phyloP scores from a whole-genome alignment of 2,113 vertebrate genomes.

The Mastomys natalensis region DNA sequence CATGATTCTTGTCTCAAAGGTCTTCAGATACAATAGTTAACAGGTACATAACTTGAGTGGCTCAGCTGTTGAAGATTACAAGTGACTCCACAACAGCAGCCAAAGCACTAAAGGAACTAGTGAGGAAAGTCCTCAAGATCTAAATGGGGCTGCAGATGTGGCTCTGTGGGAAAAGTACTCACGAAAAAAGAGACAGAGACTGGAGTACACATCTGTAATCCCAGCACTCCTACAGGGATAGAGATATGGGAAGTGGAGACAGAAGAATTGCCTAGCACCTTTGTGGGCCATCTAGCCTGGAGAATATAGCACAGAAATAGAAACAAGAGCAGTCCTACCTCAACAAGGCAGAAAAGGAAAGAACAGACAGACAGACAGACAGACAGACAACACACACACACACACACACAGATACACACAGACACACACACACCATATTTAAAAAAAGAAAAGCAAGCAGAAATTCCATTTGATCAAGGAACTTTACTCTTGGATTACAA shows the following conservation, averaged over 20 bases:
- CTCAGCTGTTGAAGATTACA: background rate
- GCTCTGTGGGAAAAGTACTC: background rate
- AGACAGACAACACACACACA: too few species aligned
- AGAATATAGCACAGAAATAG: background rate
- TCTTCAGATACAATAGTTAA: constrained; percentile 2
- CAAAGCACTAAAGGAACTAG: background rate
- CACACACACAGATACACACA: too few species aligned
- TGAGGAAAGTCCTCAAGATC: background rate
- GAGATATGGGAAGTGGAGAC: background rate
- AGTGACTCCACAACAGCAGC: background rate
- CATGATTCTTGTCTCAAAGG: background rate
- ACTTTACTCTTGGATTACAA: background rate
- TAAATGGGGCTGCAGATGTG: background rate
- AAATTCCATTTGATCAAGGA: background rate
- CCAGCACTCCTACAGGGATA: background rate
- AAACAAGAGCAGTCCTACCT: background rate
- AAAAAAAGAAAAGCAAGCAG: background rate
- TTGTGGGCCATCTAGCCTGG: background rate
- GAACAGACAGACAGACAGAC: background rate
- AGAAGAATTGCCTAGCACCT: background rate
- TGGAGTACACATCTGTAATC: background rate
- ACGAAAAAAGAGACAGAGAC: background rate
- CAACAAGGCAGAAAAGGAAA: background rate
- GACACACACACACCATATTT: background rate
- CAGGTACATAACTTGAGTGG: background rate